A percentile compares a stretch with the other conserved stretches of the same genome.
Evolutionary conservation across 2,113 vertebrate genomes (phyloP).

Genomic region (Suricata suricatta): DNA sequence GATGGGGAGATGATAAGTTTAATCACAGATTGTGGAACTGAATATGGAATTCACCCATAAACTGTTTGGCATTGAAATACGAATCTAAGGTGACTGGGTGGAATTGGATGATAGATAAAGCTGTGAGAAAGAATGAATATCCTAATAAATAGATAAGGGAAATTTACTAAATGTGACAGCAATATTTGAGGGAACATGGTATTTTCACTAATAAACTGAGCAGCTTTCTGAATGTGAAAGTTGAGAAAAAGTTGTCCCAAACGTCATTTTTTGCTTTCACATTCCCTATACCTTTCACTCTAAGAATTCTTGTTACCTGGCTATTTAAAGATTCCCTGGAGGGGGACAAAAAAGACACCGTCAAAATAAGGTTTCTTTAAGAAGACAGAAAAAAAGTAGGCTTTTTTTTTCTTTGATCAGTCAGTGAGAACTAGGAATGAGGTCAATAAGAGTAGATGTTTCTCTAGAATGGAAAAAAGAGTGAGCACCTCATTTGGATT

Average conservation of each 20-base stretch:
- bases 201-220: background rate
- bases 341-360: background rate
- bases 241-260: background rate
- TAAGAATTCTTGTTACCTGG: background rate
- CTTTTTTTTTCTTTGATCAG: background rate
- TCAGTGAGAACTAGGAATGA: background rate
- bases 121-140: background rate
- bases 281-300: background rate
- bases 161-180: background rate
- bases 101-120: background rate
- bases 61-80: background rate
- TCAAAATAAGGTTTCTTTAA: slow-evolving; percentile 5
- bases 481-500: background rate
- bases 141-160: background rate
- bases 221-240: background rate
- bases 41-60: background rate
- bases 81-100: background rate
- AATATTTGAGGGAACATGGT: background rate
- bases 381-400: background rate
- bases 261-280: background rate
- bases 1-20: background rate
- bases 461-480: slow-evolving; percentile 9
- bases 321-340: slow-evolving; percentile 10
- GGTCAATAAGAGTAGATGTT: background rate
- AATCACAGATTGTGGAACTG: background rate